Conservation (phyloP, 1,140 invertebrate genomes). For the Listronotus oregonensis region DNA sequence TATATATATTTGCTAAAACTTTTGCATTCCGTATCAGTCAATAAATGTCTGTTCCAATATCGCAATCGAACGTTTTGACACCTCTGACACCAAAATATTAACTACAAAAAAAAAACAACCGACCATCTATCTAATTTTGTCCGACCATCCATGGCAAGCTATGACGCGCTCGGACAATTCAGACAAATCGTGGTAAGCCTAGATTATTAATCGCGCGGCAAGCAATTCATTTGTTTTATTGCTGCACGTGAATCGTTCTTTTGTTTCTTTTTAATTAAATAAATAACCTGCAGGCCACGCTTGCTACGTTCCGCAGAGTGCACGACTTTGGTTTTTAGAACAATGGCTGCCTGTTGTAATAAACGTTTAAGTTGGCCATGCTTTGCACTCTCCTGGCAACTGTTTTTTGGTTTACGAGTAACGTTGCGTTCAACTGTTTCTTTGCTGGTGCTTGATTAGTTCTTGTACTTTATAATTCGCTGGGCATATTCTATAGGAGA, state of each 20-base stretch:
- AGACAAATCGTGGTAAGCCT: constrained; percentile 24
- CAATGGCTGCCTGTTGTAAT: constrained; percentile 21
- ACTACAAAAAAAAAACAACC: too few species aligned
- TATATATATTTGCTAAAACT: too few species aligned
- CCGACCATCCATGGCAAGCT: constrained; percentile 1
- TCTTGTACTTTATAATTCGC: too few species aligned
- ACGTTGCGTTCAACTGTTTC: not conserved
- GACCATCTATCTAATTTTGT: too few species aligned
- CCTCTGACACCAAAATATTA: too few species aligned
- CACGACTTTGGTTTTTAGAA: constrained; percentile 17
- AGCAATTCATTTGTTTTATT: constrained; percentile 27
- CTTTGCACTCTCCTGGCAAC: not conserved
- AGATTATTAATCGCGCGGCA: constrained; percentile 28
- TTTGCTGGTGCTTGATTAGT: too few species aligned
- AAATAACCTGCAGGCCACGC: constrained; percentile 15
- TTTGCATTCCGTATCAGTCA: too few species aligned
- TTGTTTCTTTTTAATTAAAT: constrained; percentile 32
- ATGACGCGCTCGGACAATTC: constrained; percentile 15
- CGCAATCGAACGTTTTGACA: too few species aligned
- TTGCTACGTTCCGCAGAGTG: constrained; percentile 6
- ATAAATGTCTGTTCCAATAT: too few species aligned
- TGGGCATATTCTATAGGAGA: too few species aligned
- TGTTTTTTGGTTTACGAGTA: not conserved
- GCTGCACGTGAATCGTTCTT: constrained; percentile 27
- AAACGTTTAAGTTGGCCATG: constrained; percentile 9